Evolutionary conservation across 2,797 vertebrate species (phyloP).

Genomic region (Sparidentex hasta): DNA sequence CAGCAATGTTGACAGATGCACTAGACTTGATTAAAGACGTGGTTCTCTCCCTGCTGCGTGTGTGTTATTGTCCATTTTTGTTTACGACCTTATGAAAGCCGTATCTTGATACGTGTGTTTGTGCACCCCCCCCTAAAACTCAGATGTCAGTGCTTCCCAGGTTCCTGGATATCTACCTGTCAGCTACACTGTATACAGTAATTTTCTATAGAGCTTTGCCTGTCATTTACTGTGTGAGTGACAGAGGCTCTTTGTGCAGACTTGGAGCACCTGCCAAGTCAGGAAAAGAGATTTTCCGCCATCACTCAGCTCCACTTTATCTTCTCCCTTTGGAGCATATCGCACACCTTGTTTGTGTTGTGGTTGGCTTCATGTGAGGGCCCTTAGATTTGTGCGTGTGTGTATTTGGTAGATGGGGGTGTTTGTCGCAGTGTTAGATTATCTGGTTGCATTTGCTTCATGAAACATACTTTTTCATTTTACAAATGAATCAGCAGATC

Average conservation of each 20-base stretch:
- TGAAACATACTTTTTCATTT: background rate
- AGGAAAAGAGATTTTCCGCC: conserved; percentile 63
- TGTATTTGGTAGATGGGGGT: background rate
- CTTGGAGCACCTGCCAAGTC: conserved; percentile 62
- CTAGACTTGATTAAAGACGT: conserved; percentile 68
- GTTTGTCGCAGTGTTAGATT: background rate
- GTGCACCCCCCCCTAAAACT: conserved; percentile 9
- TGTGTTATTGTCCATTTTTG: conserved; percentile 23
- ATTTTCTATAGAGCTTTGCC: conserved; percentile 45
- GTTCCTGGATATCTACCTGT: conserved; percentile 18
- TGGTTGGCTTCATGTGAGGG: conserved; percentile 61
- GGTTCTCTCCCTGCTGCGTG: conserved; percentile 6
- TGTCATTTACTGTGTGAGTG: conserved; percentile 47
- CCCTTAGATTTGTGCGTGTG: conserved; percentile 8
- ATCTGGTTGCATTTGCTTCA: conserved; percentile 3
- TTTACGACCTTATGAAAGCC: conserved; percentile 26
- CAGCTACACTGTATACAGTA: conserved; percentile 22
- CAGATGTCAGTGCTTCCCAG: conserved; percentile 7
- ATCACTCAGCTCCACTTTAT: conserved; percentile 68
- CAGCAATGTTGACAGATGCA: conserved; percentile 62
- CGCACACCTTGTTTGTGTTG: conserved; percentile 63
- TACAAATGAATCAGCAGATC: background rate
- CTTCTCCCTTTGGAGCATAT: conserved; percentile 61
- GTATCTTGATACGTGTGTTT: conserved; percentile 7
- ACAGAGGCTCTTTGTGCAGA: conserved; percentile 58